A percentile compares a stretch with the other conserved stretches of the same genome.
phyloP scores from a whole-genome alignment of 2,113 vertebrate species.

The Cyanoderma ruficeps region DNA sequence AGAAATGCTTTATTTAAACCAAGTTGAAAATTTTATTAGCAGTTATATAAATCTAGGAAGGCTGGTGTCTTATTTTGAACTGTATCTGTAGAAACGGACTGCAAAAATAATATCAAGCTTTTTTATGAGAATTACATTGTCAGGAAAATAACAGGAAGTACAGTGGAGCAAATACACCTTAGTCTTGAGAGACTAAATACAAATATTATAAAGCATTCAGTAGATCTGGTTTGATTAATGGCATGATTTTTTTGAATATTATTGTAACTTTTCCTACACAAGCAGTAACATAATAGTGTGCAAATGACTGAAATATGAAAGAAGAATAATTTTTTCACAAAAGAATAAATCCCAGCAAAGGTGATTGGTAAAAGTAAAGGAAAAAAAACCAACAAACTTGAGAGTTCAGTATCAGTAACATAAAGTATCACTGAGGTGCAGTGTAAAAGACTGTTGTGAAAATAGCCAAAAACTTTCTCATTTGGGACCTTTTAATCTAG shows the following conservation, averaged over 20 bases:
- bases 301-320: background rate
- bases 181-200: background rate
- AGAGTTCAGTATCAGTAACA: background rate
- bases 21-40: background rate
- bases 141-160: background rate
- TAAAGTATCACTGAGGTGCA: background rate
- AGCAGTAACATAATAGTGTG: background rate
- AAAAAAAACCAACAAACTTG: rapidly evolving
- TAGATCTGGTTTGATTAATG: background rate
- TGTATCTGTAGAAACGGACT: background rate
- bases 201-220: background rate
- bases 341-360: background rate
- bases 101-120: background rate
- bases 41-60: background rate
- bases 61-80: background rate
- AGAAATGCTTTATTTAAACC: background rate
- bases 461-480: background rate
- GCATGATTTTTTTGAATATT: background rate
- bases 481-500: background rate
- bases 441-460: background rate
- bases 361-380: background rate
- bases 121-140: background rate
- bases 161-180: background rate
- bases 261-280: background rate
- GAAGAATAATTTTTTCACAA: background rate